Evolutionary conservation across 2,797 vertebrate species (phyloP).

Genomic region (Mastacembelus armatus): DNA sequence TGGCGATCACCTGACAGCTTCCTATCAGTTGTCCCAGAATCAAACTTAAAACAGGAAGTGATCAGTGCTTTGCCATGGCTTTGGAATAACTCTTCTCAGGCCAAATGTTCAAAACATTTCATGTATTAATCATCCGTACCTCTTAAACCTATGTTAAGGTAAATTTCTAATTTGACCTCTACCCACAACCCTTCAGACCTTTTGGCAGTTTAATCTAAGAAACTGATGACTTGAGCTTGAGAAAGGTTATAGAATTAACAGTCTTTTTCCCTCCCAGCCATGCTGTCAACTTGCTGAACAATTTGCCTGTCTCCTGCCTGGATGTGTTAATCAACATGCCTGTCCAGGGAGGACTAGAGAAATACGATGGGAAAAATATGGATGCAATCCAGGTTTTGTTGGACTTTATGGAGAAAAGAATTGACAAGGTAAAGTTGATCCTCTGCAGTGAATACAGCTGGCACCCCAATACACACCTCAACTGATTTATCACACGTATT

Average conservation of each 20-base stretch:
- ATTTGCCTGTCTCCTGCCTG: conserved; percentile 94
- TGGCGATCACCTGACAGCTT: conserved; percentile 1
- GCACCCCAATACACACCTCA: no score
- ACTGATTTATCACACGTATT: no score
- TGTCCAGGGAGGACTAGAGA: conserved; percentile 86
- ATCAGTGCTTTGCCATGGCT: not conserved
- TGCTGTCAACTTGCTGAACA: conserved; percentile 97
- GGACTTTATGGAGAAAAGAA: conserved; percentile 97
- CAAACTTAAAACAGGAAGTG: conserved; percentile 5
- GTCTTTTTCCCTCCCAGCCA: conserved; percentile 85
- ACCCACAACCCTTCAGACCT: no score
- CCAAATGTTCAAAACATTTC: conserved; percentile 2
- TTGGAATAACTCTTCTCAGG: not conserved
- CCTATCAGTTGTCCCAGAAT: conserved; percentile 6
- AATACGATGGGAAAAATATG: conserved; percentile 94
- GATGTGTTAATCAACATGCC: conserved; percentile 92
- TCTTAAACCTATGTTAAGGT: no score
- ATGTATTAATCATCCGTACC: not conserved
- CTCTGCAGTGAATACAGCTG: not conserved
- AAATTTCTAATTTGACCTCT: no score
- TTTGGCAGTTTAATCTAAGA: not conserved
- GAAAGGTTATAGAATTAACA: no score
- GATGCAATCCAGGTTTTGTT: conserved; percentile 89
- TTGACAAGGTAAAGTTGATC: conserved; percentile 91
- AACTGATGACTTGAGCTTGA: not conserved